Conservation (phyloP, 1,140 invertebrate species). For the Amyelois transitella region DNA sequence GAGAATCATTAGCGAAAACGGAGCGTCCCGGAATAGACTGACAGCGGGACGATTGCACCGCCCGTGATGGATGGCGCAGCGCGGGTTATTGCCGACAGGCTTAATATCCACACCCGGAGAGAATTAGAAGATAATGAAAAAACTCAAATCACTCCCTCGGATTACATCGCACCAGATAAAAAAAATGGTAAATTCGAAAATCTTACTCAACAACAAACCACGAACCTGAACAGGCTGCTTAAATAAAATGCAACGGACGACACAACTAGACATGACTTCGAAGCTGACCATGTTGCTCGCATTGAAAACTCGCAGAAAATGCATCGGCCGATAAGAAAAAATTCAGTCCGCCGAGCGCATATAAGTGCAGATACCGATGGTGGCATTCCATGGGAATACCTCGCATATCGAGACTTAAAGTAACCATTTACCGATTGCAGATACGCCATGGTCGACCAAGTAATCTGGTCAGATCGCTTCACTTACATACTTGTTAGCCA, state of each 20-base stretch:
- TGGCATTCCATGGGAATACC: conserved; percentile 65
- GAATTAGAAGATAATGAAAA: conserved; percentile 48
- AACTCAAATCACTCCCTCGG: conserved; percentile 6
- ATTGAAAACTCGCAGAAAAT: conserved; percentile 72
- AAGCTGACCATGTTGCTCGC: conserved; percentile 37
- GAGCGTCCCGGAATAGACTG: conserved; percentile 67
- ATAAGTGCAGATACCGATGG: conserved; percentile 63
- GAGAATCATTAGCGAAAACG: conserved; percentile 69
- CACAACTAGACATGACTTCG: conserved; percentile 26
- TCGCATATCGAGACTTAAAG: conserved; percentile 68
- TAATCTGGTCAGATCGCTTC: conserved; percentile 67
- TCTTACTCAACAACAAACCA: background rate
- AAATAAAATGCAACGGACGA: conserved; percentile 11
- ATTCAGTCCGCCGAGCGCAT: conserved; percentile 62
- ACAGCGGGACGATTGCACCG: conserved; percentile 69
- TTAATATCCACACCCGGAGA: conserved; percentile 46
- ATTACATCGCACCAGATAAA: background rate
- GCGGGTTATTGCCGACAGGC: conserved; percentile 52
- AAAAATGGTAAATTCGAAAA: background rate
- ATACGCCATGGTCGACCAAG: conserved; percentile 67
- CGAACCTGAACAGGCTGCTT: background rate
- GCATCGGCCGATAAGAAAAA: conserved; percentile 70
- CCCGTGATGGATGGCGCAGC: conserved; percentile 51
- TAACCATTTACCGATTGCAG: conserved; percentile 71
- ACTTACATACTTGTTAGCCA: conserved; percentile 55